phyloP scores from a whole-genome alignment of 2,113 vertebrate genomes.

The Corythornis cristatus region DNA sequence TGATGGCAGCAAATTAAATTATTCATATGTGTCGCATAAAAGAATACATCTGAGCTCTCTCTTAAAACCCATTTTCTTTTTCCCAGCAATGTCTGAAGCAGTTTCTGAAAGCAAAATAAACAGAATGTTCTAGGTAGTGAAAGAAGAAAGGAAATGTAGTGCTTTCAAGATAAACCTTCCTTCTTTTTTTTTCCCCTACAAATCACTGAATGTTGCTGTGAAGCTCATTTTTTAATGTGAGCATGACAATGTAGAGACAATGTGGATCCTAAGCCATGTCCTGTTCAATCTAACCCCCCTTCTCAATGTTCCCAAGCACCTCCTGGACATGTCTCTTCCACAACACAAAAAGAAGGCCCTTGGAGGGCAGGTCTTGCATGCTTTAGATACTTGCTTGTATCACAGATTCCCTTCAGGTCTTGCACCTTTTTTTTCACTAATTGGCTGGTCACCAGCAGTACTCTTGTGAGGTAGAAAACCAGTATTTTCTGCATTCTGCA shows the following conservation, averaged over 20 bases:
- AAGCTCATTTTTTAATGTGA: neutral
- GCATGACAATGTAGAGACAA: neutral
- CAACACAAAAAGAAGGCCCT: neutral
- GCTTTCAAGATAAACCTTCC: constrained; percentile 6
- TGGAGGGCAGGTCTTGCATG: neutral
- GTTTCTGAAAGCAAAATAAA: constrained; percentile 31
- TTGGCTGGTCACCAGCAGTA: accelerated
- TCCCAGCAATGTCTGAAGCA: neutral
- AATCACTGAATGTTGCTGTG: neutral
- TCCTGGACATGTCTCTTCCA: accelerated
- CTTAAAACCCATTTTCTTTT: constrained; percentile 19
- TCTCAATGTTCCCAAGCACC: neutral
- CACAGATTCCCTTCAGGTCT: neutral
- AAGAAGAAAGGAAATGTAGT: neutral
- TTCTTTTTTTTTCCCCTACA: neutral
- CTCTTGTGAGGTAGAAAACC: neutral
- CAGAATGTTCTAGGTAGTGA: neutral
- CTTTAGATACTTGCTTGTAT: neutral
- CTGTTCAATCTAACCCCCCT: neutral
- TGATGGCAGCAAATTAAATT: constrained; percentile 59
- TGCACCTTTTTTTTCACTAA: neutral
- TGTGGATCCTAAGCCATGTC: neutral
- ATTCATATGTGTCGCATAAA: constrained; percentile 44
- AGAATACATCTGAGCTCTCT: constrained; percentile 23
- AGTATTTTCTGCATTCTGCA: neutral